A percentile compares a stretch with the other conserved stretches of the same genome.
These are phyloP conservation scores for Drosophila nebulosa DNA, from an alignment of 1,140 invertebrate genomes.

Conservation along the genomic window DNA sequence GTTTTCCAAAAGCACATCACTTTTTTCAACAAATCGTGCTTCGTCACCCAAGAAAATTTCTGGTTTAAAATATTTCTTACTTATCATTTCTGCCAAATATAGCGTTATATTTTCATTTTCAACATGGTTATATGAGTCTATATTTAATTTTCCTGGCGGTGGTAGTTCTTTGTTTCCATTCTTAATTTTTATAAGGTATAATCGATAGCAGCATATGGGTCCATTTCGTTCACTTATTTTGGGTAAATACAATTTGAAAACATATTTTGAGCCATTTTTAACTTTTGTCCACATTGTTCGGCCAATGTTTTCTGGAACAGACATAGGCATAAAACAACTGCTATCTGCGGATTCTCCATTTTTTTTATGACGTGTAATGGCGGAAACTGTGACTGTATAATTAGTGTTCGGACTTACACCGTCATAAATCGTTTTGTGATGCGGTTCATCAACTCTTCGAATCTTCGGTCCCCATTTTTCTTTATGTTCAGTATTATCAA, in stretches of 20 bases:
- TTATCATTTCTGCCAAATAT: conserved; percentile 91
- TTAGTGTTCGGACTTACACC: conserved; percentile 89
- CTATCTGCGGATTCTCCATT: conserved; percentile 85
- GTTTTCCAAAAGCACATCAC: conserved; percentile 54
- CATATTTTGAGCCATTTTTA: conserved; percentile 84
- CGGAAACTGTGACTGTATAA: conserved; percentile 87
- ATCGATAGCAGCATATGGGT: conserved; percentile 91
- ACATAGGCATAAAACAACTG: conserved; percentile 84
- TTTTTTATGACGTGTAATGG: conserved; percentile 87
- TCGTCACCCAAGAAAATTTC: conserved; percentile 87
- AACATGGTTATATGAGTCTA: conserved; percentile 88
- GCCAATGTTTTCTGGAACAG: conserved; percentile 85
- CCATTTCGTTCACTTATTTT: conserved; percentile 91
- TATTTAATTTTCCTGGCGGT: conserved; percentile 84
- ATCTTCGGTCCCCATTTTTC: conserved; percentile 84
- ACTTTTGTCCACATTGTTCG: conserved; percentile 88
- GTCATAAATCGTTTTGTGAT: conserved; percentile 65
- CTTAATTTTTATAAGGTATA: conserved; percentile 89
- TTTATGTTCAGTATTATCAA: conserved; percentile 82
- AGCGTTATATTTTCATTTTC: conserved; percentile 82
- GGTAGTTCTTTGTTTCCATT: conserved; percentile 86
- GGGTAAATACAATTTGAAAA: conserved; percentile 88
- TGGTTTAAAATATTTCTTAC: conserved; percentile 83
- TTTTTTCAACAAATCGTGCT: conserved; percentile 56
- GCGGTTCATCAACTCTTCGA: conserved; percentile 83